Conservation (phyloP, 2,797 vertebrate genomes). For the Odontamblyopus lacepedii region DNA sequence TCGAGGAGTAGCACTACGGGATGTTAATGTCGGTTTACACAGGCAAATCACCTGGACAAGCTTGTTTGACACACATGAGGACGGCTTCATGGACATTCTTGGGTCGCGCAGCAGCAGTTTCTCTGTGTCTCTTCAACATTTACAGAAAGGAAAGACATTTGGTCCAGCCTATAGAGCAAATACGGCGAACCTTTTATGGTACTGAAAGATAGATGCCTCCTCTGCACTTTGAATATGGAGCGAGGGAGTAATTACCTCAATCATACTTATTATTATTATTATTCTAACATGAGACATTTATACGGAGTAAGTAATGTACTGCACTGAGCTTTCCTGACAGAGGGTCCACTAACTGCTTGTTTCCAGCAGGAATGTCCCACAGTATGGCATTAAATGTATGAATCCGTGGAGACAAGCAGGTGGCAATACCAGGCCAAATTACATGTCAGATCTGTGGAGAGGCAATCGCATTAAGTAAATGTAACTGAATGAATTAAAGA, state of each 20-base stretch:
- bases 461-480: no score
- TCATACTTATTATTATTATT: neutral
- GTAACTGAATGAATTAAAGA: no score
- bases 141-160: neutral
- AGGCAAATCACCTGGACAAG: neutral
- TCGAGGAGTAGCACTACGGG: neutral
- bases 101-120: neutral
- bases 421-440: no score
- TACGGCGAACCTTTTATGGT: slow-evolving; percentile 1
- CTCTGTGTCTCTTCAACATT: slow-evolving; percentile 1
- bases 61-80: neutral
- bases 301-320: no score
- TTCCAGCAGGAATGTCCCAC: no score
- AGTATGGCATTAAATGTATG: no score
- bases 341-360: no score
- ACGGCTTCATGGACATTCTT: slow-evolving; percentile 4
- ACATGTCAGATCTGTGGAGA: no score
- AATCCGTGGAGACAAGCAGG: no score
- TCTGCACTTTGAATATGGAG: neutral
- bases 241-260: slow-evolving; percentile 12
- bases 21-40: slow-evolving; percentile 9
- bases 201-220: neutral
- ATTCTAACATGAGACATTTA: neutral
- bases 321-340: no score
- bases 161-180: neutral